Evolutionary conservation across 1,140 invertebrate species (phyloP).

Genomic region (Drosophila oshimai): DNA sequence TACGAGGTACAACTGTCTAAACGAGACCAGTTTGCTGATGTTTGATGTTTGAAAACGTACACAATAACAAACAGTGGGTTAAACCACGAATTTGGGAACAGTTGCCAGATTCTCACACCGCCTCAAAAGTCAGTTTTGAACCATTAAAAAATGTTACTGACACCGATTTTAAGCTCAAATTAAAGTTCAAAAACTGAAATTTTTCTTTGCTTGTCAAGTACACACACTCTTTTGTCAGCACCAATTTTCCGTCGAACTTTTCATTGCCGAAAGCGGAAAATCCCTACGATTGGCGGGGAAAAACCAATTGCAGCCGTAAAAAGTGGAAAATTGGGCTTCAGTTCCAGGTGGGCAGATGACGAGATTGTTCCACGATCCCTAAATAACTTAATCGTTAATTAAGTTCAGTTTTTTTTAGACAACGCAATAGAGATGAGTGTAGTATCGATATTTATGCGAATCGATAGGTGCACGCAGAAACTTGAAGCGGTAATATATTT

Average conservation of each 20-base stretch:
- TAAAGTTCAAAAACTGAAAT: not conserved
- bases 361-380: not conserved
- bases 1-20: not conserved
- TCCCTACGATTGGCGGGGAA: not conserved
- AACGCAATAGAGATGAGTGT: conserved; percentile 17
- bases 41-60: not conserved
- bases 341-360: not conserved
- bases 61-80: not conserved
- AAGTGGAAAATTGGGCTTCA: not conserved
- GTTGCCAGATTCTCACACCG: not conserved
- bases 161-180: not conserved
- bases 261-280: conserved; percentile 1
- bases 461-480: not conserved
- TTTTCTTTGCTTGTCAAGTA: conserved; percentile 15
- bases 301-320: not conserved
- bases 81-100: not conserved
- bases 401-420: conserved; percentile 8
- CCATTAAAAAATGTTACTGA: no score
- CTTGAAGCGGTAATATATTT: not conserved
- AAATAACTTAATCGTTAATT: conserved; percentile 11
- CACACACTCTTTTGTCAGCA: conserved; percentile 28
- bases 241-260: conserved; percentile 1
- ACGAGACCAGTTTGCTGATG: not conserved
- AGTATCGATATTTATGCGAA: not conserved
- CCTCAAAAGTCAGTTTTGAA: not conserved